These are phyloP conservation scores for Brachyptera putata DNA, from an alignment of 2,888 invertebrate species.

Conservation along the genomic window DNA sequence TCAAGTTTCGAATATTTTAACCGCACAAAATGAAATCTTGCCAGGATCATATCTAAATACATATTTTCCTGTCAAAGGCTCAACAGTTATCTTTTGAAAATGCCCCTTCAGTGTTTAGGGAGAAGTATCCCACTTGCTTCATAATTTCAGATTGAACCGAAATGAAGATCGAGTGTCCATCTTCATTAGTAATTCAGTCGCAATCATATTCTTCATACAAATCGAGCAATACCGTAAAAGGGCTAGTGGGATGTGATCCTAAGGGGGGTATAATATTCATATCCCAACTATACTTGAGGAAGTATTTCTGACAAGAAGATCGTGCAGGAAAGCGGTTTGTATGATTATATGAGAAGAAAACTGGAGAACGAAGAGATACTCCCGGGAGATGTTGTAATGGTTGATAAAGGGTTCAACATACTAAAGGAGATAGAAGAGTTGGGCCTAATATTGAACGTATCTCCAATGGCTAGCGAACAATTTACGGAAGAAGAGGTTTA, in stretches of 20 bases:
- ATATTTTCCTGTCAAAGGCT: too few species aligned
- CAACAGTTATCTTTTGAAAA: too few species aligned
- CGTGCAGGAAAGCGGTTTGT: conserved; percentile 9
- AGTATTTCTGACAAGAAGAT: conserved; percentile 16
- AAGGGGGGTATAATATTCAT: conserved; percentile 8
- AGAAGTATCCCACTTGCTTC: conserved; percentile 5
- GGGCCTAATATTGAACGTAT: conserved; percentile 9
- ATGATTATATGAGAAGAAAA: conserved; percentile 14
- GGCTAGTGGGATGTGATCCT: conserved; percentile 17
- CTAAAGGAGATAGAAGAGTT: conserved; percentile 1
- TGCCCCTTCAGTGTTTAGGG: conserved; percentile 10
- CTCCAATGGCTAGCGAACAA: conserved; percentile 16
- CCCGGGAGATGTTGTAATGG: conserved; percentile 8
- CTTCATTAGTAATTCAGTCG: conserved; percentile 18
- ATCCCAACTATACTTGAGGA: conserved; percentile 12
- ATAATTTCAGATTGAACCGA: conserved; percentile 20
- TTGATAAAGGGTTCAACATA: too few species aligned
- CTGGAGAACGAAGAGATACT: neutral
- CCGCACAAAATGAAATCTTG: too few species aligned
- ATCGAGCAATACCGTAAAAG: conserved; percentile 17
- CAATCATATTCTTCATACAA: conserved; percentile 18
- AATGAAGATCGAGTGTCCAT: conserved; percentile 15
- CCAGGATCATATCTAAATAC: too few species aligned
- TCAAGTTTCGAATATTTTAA: too few species aligned
- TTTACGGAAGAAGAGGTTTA: conserved; percentile 6